Conservation (phyloP, 1,140 invertebrate species). For the Drosophila leontia region DNA sequence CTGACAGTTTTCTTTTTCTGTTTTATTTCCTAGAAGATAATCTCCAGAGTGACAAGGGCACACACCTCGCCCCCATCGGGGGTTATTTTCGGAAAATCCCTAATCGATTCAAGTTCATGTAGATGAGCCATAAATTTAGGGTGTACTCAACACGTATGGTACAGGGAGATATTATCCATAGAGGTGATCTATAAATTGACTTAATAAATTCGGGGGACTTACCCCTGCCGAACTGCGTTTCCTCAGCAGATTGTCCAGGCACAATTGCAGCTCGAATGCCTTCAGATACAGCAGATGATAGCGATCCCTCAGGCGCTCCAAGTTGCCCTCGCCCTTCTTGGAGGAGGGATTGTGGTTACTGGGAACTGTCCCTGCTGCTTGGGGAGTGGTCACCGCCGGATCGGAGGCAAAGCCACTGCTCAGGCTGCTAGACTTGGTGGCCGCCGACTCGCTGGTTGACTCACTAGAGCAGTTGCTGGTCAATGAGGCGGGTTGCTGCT, state of each 20-base stretch:
- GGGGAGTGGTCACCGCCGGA: slow-evolving; percentile 35
- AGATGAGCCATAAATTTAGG: slow-evolving; percentile 15
- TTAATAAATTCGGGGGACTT: slow-evolving; percentile 45
- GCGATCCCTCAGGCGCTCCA: slow-evolving; percentile 90
- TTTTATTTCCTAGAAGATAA: slow-evolving; percentile 19
- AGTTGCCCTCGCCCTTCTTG: slow-evolving; percentile 82
- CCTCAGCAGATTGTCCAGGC: slow-evolving; percentile 88
- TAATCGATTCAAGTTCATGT: slow-evolving; percentile 41
- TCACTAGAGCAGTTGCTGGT: slow-evolving; percentile 80
- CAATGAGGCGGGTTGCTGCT: slow-evolving; percentile 63
- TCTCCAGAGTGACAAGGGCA: slow-evolving; percentile 30
- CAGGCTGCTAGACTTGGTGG: slow-evolving; percentile 67
- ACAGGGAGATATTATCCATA: background rate
- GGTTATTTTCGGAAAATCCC: slow-evolving; percentile 20
- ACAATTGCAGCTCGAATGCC: slow-evolving; percentile 95
- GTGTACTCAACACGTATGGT: background rate
- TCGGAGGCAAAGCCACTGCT: slow-evolving; percentile 74
- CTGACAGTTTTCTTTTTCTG: slow-evolving; percentile 19
- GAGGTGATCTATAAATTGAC: background rate
- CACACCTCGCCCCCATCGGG: background rate
- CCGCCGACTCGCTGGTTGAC: slow-evolving; percentile 73
- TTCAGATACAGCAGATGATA: slow-evolving; percentile 95
- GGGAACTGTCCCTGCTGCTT: slow-evolving; percentile 65
- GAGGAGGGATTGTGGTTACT: slow-evolving; percentile 16
- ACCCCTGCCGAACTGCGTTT: slow-evolving; percentile 80